Base-by-base conservation (phyloP, 2,113 vertebrate genomes). In the Pongo abelii region DNA sequence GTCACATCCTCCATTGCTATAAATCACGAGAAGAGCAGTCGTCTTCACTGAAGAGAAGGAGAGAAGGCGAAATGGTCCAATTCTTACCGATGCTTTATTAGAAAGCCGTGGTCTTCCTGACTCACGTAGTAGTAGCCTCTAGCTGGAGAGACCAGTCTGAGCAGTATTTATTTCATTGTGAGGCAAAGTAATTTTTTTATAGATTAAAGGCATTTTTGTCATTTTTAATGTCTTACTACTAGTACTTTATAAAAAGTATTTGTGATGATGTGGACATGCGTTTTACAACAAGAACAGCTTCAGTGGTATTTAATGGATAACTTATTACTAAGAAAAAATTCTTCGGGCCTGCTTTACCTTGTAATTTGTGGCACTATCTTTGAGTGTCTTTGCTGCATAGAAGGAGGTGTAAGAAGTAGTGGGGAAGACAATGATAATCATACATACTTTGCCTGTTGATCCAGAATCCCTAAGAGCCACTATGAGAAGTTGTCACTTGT, bases 141-240 rank as follows among this genome's bases (percentile, higher is more conserved):
- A 69, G 97, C 98, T 92, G 96, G 97, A 97, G 87, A 97, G 96
- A 88, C 96, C 74, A 50, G 96, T 97, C 98, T 94, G 92, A 92
- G 77, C n/a, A 93, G 70, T 96, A 87, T 94, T 97, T 97, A 61
- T 97, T 98, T 98, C 97, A 97, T 93, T 97, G 92, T 79, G 86
- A 97, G 94, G 97, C 96, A 86, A 98, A 98, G 98, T 98, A 97
- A 98, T 98, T 97, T 98, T 98, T 97, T 98, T 89, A 97, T 84
- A 99, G 98, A 99, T 98, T 98, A 98, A 99, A 99, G 98, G 95
- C 98, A 99, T 99, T 99, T 99, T 99, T 99, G 98, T 98, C 98
- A 99, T 99, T 99, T 99, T 99, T 99, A 99, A 99, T 99, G 98
- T 98, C 98, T 99, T 98, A 98, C 98, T 98, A 97, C 98, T 92